Evolutionary conservation across 2,797 vertebrate genomes (phyloP), one percentile per base, ranked within the genome.

Genomic region (Acridotheres tristis): DNA sequence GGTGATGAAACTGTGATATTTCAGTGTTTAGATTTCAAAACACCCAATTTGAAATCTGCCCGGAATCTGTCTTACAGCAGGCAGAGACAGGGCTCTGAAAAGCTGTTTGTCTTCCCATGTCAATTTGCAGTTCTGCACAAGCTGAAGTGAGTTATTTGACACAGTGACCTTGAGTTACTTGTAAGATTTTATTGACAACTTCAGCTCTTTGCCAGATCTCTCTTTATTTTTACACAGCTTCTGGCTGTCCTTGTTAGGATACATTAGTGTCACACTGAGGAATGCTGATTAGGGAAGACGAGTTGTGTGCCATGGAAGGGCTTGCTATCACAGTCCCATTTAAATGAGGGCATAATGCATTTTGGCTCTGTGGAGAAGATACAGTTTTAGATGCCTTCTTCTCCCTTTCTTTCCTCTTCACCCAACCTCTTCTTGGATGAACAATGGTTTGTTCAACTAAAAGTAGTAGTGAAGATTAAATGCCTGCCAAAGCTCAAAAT

Each of bases 171-270:
- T 92, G 77, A 93, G 53, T 93, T 38, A 54, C 65, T 93, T 89
- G 42, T 1, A 71, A 77, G 67, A 82, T 82, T 91, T 92, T 93
- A 94, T 96, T 94, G 86, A 96, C 92, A 89, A 16, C 55, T 72
- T 7, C 48, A 93, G 36, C 42, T 45, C 42, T 74, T 92, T 94
- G 86, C 90, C 68, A 95, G 85, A 89, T 55, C 19, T 71, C 23
- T 36, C 57, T 87, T 81, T 86, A 86, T 87, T 97, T 97, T 94
- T 74, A 67, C 74, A 58, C 61, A 92, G 71, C 55, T 96, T 92
- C 81, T 94, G 90, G 19, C 88, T 92, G 90, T 93, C 88, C 88
- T 96, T 96, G 90, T 95, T 94, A 90, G 84, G 86, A 54, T 76
- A 61, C n/a, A 67, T 94, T 89, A 95, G 53, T 85, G 71, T 94